A percentile compares a stretch with the other conserved stretches of the same genome.
phyloP scores from a whole-genome alignment of 2,888 invertebrate genomes.

The Conistra vaccinii region DNA sequence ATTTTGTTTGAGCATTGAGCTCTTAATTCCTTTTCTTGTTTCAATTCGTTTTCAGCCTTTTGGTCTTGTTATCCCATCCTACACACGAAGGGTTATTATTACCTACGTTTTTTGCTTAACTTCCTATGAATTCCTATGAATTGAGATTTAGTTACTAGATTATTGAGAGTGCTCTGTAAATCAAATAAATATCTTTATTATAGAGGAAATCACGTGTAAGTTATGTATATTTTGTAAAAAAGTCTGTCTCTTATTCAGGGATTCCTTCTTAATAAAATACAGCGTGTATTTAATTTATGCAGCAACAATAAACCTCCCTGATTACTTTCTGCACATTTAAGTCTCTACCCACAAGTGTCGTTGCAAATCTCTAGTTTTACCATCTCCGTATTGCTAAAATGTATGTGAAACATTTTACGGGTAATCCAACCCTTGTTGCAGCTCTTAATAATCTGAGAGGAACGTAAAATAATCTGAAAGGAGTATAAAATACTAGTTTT shows the following conservation, averaged over 20 bases:
- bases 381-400: slow-evolving; percentile 4
- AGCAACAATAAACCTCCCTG: not conserved
- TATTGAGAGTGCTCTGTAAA: not conserved
- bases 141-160: too few species aligned
- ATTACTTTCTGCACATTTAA: not conserved
- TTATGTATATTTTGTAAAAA: not conserved
- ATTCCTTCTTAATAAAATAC: not conserved
- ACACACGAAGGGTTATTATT: not conserved
- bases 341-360: not conserved
- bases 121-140: not conserved
- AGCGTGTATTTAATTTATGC: not conserved
- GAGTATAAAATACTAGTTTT: slow-evolving; percentile 52
- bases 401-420: slow-evolving; percentile 36
- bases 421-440: slow-evolving; percentile 31
- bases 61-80: not conserved
- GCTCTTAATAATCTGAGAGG: slow-evolving; percentile 21
- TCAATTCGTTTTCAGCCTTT: not conserved
- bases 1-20: slow-evolving; percentile 21
- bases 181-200: not conserved
- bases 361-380: slow-evolving; percentile 8
- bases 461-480: slow-evolving; percentile 34
- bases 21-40: slow-evolving; percentile 5
- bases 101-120: not conserved
- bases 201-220: not conserved
- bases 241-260: not conserved